A percentile compares a stretch with the other conserved stretches of the same genome.
These are phyloP conservation scores for Panthera leo DNA, from an alignment of 2,113 vertebrate genomes.

Conservation along the genomic window DNA sequence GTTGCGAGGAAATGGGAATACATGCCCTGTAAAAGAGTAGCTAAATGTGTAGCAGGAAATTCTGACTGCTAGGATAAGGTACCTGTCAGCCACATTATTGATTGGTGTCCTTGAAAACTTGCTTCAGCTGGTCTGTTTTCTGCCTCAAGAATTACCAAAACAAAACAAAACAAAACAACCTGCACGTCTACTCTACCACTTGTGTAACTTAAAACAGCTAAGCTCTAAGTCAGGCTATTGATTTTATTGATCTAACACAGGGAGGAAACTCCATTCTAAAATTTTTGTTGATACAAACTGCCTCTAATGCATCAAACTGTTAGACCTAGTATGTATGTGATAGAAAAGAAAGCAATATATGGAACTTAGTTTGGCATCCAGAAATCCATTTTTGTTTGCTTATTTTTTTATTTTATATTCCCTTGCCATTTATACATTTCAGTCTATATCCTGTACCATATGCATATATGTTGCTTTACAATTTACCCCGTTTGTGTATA, in stretches of 20 bases:
- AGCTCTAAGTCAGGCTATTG: background rate
- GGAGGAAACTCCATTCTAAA: background rate
- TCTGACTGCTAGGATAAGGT: background rate
- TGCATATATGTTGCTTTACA: background rate
- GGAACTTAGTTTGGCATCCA: background rate
- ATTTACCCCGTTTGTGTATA: background rate
- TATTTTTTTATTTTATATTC: background rate
- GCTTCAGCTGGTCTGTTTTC: background rate
- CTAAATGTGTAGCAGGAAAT: background rate
- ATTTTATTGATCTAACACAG: background rate
- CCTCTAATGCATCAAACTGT: background rate
- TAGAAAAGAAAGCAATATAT: background rate
- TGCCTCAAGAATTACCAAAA: background rate
- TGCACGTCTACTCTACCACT: background rate
- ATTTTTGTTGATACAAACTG: background rate
- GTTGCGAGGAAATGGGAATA: background rate
- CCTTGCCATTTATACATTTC: background rate
- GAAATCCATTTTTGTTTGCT: background rate
- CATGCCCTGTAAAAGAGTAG: background rate
- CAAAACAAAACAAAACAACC: background rate
- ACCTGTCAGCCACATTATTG: background rate
- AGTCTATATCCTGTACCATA: background rate
- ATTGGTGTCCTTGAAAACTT: background rate
- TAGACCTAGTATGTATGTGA: background rate
- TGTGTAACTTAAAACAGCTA: background rate